Percentiles rank a stretch among this genome's conserved stretches.
phyloP scores from a whole-genome alignment of 2,888 invertebrate species.

The Pyrocoelia pectoralis region DNA sequence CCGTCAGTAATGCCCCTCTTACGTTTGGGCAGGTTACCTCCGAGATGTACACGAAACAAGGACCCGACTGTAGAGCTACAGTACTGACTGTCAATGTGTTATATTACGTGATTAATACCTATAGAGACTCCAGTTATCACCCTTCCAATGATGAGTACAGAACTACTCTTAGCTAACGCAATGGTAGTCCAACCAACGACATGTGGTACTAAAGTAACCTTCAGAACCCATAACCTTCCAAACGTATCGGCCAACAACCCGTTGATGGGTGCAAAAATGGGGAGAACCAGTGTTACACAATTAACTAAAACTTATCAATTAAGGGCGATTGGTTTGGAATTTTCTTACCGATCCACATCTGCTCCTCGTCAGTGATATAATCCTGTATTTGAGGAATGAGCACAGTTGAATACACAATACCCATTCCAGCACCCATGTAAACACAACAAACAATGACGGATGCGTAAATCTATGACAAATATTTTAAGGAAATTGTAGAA shows the following conservation, averaged over 20 bases:
- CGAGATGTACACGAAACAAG: slow-evolving; percentile 64
- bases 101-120: slow-evolving; percentile 52
- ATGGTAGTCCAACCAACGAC: slow-evolving; percentile 64
- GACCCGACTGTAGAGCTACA: background rate
- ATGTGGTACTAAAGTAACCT: background rate
- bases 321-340: too few species aligned
- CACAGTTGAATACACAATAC: too few species aligned
- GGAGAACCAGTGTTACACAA: background rate
- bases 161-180: slow-evolving; percentile 60
- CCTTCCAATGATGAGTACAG: slow-evolving; percentile 62
- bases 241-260: background rate
- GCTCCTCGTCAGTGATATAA: too few species aligned
- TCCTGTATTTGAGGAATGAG: too few species aligned
- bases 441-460: too few species aligned
- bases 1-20: slow-evolving; percentile 61
- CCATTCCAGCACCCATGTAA: too few species aligned
- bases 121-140: slow-evolving; percentile 62
- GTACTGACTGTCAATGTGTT: background rate
- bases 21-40: slow-evolving; percentile 66
- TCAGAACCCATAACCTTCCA: background rate
- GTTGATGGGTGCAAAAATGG: background rate
- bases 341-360: too few species aligned
- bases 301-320: background rate
- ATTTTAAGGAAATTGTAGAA: too few species aligned
- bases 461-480: too few species aligned